Evolutionary conservation across 2,113 vertebrate species (phyloP).

Genomic region (Micromys minutus): DNA sequence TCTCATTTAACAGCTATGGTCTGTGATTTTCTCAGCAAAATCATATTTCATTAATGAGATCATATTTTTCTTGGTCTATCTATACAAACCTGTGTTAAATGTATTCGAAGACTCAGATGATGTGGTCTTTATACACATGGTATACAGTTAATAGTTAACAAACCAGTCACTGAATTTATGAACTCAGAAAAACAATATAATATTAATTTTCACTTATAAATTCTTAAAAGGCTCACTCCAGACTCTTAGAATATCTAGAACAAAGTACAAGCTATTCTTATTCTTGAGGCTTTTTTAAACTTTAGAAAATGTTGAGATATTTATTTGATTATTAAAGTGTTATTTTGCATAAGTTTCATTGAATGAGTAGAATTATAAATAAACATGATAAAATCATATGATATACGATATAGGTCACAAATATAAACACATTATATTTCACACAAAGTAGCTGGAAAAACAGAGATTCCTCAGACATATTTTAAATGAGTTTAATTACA

Average conservation of each 20-base stretch:
- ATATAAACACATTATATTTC: neutral
- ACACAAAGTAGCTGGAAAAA: neutral
- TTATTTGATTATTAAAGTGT: neutral
- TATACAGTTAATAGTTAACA: neutral
- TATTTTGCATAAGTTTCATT: neutral
- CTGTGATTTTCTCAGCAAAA: neutral
- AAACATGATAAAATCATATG: neutral
- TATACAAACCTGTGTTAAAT: neutral
- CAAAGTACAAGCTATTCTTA: neutral
- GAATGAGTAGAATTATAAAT: neutral
- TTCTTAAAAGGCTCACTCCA: neutral
- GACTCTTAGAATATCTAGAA: neutral
- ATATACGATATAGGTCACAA: neutral
- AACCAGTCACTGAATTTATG: neutral
- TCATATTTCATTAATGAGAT: neutral
- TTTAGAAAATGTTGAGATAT: neutral
- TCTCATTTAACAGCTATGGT: neutral
- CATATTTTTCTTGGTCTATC: neutral
- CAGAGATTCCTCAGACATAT: slow-evolving; percentile 16
- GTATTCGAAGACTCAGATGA: neutral
- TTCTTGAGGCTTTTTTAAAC: neutral
- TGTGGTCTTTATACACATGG: neutral
- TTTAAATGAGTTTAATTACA: slow-evolving; percentile 55
- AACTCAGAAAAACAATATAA: neutral
- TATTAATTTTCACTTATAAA: neutral